phyloP scores from a whole-genome alignment of 2,888 invertebrate genomes.

The Drosophila neonasuta region DNA sequence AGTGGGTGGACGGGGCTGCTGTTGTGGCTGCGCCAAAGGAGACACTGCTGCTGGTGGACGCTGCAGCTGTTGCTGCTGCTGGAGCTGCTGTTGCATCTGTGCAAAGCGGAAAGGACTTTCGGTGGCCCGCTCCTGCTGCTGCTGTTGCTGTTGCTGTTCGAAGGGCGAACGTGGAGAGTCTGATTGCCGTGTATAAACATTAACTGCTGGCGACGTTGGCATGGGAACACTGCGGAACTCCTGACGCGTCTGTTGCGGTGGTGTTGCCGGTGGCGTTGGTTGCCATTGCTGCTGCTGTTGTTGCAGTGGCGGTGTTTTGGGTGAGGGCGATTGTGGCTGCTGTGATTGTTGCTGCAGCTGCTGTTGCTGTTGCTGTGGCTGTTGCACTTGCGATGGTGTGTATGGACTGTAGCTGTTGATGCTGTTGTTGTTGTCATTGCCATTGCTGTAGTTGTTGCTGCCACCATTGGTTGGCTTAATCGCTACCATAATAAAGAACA shows the following conservation, averaged over 20 bases:
- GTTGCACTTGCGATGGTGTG: conserved; percentile 50
- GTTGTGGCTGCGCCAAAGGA: conserved; percentile 59
- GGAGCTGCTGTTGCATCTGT: conserved; percentile 52
- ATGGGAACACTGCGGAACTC: conserved; percentile 79
- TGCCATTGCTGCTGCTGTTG: conserved; percentile 51
- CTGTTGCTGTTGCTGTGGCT: conserved; percentile 50
- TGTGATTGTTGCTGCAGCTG: conserved; percentile 58
- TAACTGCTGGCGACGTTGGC: conserved; percentile 74
- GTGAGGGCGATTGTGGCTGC: conserved; percentile 50
- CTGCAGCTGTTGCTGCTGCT: conserved; percentile 45
- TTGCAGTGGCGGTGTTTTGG: conserved; percentile 53
- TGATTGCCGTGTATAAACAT: conserved; percentile 75
- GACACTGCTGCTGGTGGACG: conserved; percentile 61
- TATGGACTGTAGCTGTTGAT: conserved; percentile 47
- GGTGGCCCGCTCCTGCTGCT: conserved; percentile 60
- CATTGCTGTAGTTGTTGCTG: conserved; percentile 32
- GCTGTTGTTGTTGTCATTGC: conserved; percentile 37
- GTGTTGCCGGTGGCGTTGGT: conserved; percentile 65
- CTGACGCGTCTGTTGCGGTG: conserved; percentile 60
- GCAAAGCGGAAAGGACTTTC: conserved; percentile 64
- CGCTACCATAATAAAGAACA: conserved; percentile 23
- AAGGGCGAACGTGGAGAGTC: conserved; percentile 74
- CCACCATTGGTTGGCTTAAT: conserved; percentile 39
- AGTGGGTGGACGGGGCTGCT: conserved; percentile 55
- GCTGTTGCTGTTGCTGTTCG: conserved; percentile 48